Conservation (phyloP, 1,140 invertebrate species). For the Achroia grisella region DNA sequence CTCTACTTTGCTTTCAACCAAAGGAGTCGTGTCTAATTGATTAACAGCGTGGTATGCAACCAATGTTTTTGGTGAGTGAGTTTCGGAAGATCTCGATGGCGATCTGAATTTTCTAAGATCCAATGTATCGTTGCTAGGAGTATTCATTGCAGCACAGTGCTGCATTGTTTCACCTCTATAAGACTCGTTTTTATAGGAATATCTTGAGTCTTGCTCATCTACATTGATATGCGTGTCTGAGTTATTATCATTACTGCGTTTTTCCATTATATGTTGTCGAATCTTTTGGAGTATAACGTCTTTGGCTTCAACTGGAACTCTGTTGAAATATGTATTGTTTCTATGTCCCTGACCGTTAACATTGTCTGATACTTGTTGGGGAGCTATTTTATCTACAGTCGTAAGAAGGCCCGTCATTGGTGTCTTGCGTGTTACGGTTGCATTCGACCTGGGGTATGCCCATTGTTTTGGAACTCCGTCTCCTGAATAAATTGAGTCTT, state of each 20-base stretch:
- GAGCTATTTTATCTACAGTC: conserved; percentile 58
- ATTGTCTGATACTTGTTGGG: conserved; percentile 23
- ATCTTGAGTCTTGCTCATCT: conserved; percentile 31
- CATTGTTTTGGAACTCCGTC: conserved; percentile 39
- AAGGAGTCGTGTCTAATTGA: conserved; percentile 36
- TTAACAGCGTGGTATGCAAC: conserved; percentile 18
- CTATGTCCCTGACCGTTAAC: conserved; percentile 28
- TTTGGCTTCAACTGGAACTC: conserved; percentile 64
- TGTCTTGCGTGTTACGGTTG: conserved; percentile 18
- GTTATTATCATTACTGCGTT: conserved; percentile 56
- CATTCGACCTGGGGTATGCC: conserved; percentile 23
- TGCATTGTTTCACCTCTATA: conserved; percentile 42
- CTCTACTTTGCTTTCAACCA: conserved; percentile 35
- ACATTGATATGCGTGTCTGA: conserved; percentile 22
- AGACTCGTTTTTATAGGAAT: conserved; percentile 41
- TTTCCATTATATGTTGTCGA: conserved; percentile 69
- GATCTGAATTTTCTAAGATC: conserved; percentile 60
- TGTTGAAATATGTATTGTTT: conserved; percentile 47
- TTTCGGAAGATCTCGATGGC: conserved; percentile 30
- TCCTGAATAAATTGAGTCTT: conserved; percentile 48
- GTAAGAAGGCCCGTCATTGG: conserved; percentile 54
- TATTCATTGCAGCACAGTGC: conserved; percentile 31
- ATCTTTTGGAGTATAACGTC: conserved; percentile 70
- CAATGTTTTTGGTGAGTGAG: conserved; percentile 23
- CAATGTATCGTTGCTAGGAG: conserved; percentile 41